phyloP scores from a whole-genome alignment of 1,140 invertebrate species.

The Drosophila lacertosa region DNA sequence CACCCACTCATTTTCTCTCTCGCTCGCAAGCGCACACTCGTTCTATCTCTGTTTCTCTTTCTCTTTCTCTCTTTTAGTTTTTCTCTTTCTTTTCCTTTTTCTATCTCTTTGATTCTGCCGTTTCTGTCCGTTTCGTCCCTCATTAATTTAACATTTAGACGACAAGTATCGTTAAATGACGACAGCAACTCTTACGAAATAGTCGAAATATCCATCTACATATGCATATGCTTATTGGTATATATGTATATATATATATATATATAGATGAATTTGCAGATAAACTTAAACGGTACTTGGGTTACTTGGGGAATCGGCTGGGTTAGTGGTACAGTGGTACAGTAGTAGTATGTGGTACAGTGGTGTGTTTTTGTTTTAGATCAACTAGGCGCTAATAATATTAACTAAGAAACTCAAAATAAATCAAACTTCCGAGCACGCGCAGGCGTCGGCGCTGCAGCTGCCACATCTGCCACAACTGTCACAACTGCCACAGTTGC shows the following conservation, averaged over 20 bases:
- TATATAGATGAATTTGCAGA: slow-evolving; percentile 20
- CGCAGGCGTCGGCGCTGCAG: slow-evolving; percentile 17
- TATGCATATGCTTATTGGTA: background rate
- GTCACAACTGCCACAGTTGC: background rate
- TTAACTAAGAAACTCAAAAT: slow-evolving; percentile 50
- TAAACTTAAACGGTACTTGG: slow-evolving; percentile 15
- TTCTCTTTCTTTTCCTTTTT: background rate
- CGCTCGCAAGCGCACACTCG: background rate
- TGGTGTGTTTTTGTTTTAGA: slow-evolving; percentile 14
- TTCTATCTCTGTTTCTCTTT: background rate
- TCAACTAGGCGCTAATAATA: slow-evolving; percentile 45
- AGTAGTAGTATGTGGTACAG: slow-evolving; percentile 1
- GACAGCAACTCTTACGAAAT: slow-evolving; percentile 14
- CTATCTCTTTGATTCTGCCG: no score
- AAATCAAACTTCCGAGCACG: slow-evolving; percentile 38
- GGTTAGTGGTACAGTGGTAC: background rate
- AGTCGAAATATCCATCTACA: slow-evolving; percentile 8
- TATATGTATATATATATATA: background rate
- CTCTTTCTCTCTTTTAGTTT: background rate
- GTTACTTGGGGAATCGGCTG: slow-evolving; percentile 7
- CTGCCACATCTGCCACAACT: background rate
- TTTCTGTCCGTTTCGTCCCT: background rate
- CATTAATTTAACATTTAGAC: slow-evolving; percentile 3
- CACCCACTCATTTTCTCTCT: background rate
- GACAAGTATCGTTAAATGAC: background rate